Evolutionary conservation across 2,113 vertebrate species (phyloP).

Genomic region (Rhineura floridana): DNA sequence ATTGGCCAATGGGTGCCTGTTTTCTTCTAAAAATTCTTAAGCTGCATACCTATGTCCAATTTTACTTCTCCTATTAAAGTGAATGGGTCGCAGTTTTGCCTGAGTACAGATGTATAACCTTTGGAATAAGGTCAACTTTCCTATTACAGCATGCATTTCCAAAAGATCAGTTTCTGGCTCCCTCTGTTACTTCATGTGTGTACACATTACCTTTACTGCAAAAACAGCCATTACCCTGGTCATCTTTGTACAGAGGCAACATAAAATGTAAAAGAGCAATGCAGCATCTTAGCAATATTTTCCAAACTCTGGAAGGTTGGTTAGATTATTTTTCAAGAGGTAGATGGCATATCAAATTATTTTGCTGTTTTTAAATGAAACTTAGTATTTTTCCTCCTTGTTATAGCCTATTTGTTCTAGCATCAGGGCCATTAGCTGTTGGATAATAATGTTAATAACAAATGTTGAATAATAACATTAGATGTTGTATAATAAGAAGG

Average conservation of each 20-base stretch:
- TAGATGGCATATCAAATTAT: neutral
- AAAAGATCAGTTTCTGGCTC: neutral
- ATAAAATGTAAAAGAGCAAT: neutral
- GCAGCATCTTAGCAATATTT: neutral
- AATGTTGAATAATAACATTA: no score
- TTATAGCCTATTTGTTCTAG: no score
- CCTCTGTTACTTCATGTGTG: neutral
- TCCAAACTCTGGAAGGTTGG: neutral
- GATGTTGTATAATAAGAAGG: no score
- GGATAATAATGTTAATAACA: no score
- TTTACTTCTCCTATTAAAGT: neutral
- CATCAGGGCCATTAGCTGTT: rapidly evolving
- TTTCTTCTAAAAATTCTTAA: neutral
- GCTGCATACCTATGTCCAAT: neutral
- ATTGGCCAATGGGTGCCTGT: neutral
- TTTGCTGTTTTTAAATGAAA: neutral
- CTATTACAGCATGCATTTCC: neutral
- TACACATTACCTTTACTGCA: neutral
- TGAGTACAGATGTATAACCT: neutral
- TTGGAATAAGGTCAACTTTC: neutral
- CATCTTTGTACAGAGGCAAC: conserved; percentile 15
- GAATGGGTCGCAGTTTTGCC: neutral
- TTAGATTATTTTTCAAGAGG: neutral
- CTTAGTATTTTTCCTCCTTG: neutral
- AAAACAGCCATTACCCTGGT: neutral